phyloP scores from a whole-genome alignment of 2,888 invertebrate genomes.

The Ectemnius continuus region DNA sequence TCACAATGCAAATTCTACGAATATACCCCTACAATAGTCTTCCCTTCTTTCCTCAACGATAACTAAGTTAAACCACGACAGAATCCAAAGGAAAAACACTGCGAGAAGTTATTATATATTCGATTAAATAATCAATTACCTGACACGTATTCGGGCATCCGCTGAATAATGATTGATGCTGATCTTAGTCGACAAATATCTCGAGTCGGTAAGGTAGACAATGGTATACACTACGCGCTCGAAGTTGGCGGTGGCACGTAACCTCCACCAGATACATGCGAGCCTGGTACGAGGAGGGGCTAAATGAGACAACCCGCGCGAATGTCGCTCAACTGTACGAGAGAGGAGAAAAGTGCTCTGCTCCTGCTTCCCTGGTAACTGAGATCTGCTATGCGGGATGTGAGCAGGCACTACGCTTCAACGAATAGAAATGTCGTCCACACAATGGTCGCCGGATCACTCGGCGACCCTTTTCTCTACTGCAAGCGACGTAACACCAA shows the following conservation, averaged over 20 bases:
- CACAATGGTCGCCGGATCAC: too few relatives aligned
- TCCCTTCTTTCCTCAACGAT: too few relatives aligned
- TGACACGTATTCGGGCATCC: too few relatives aligned
- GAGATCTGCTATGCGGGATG: slow-evolving; percentile 74
- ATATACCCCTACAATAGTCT: too few relatives aligned
- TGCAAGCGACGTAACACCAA: too few relatives aligned
- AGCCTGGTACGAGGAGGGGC: slow-evolving; percentile 75
- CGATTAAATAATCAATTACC: too few relatives aligned
- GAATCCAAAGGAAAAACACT: too few relatives aligned
- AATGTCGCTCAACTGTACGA: slow-evolving; percentile 71
- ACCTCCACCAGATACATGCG: slow-evolving; percentile 48
- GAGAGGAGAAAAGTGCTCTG: slow-evolving; percentile 66
- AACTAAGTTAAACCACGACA: too few relatives aligned
- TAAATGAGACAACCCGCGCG: slow-evolving; percentile 77
- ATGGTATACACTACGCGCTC: slow-evolving; percentile 19
- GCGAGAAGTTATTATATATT: too few relatives aligned
- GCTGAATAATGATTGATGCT: too few relatives aligned
- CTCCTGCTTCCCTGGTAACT: slow-evolving; percentile 68
- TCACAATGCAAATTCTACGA: too few relatives aligned
- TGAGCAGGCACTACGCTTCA: slow-evolving; percentile 70
- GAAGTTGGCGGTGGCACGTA: slow-evolving; percentile 7
- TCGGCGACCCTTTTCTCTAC: too few relatives aligned
- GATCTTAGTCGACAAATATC: neutral
- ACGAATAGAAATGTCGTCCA: neutral
- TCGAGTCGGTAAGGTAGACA: neutral